Evolutionary conservation across 2,888 invertebrate species (phyloP).

Genomic region (Hylaea fasciaria): DNA sequence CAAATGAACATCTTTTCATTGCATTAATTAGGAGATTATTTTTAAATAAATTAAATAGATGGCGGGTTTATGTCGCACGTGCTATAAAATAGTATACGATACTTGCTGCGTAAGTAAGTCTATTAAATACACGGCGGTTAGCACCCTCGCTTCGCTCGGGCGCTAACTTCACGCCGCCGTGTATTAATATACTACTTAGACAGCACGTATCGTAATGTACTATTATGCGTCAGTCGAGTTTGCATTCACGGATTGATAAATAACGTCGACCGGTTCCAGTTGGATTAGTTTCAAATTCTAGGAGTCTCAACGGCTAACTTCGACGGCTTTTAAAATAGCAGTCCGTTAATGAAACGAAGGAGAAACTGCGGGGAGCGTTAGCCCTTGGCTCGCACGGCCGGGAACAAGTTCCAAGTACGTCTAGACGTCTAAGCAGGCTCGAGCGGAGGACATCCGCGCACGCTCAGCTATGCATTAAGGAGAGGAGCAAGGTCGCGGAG

Average conservation of each 20-base stretch:
- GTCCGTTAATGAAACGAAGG: conserved; percentile 19
- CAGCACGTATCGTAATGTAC: no score
- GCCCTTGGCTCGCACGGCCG: conserved; percentile 24
- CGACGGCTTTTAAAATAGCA: conserved; percentile 33
- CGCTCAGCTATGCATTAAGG: conserved; percentile 50
- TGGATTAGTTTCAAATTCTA: conserved; percentile 8
- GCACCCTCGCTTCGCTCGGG: no score
- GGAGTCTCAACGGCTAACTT: conserved; percentile 6
- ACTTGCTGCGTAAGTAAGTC: no score
- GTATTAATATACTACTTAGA: no score
- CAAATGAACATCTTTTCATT: no score
- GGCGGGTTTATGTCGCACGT: no score
- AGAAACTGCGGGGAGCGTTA: conserved; percentile 33
- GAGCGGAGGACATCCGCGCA: conserved; percentile 45
- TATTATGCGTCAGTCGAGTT: conserved; percentile 22
- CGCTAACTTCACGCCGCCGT: no score
- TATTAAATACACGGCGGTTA: no score
- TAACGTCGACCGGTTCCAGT: conserved; percentile 16
- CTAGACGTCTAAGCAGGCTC: conserved; percentile 33
- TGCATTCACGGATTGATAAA: conserved; percentile 22
- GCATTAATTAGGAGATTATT: no score
- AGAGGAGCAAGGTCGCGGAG: conserved; percentile 68
- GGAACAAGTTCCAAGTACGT: conserved; percentile 40
- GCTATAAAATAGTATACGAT: no score
- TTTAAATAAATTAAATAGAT: no score